A percentile compares a stretch with the other conserved stretches of the same genome.
These are phyloP conservation scores for Dicrostonyx torquatus DNA, from an alignment of 2,797 vertebrate genomes.

Conservation along the genomic window DNA sequence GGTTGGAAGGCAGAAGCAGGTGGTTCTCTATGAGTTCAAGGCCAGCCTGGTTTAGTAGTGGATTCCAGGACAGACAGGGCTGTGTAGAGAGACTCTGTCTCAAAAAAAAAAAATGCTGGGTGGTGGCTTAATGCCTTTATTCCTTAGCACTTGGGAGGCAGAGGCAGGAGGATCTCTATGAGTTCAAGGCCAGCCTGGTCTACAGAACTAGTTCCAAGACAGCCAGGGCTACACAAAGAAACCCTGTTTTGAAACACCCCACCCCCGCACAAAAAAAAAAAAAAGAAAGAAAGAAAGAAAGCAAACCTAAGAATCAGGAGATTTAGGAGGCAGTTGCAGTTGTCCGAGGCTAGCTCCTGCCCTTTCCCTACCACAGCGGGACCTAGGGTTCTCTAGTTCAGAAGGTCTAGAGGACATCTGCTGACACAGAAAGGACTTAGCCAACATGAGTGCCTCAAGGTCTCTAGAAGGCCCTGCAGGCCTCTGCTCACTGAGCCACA, in stretches of 20 bases:
- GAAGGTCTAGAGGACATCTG: neutral
- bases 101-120: neutral
- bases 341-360: neutral
- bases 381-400: neutral
- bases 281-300: too few species aligned
- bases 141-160: too few species aligned
- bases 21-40: neutral
- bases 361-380: neutral
- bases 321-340: too few species aligned
- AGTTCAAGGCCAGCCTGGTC: too few species aligned
- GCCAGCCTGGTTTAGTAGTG: neutral
- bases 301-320: neutral
- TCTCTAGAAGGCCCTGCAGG: neutral
- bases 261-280: neutral
- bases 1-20: neutral
- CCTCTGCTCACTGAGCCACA: neutral
- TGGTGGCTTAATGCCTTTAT: too few species aligned
- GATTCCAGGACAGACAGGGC: neutral
- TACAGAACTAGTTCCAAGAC: neutral
- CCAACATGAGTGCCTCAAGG: rapidly evolving
- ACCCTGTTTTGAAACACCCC: too few species aligned
- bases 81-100: neutral
- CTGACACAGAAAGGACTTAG: neutral
- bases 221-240: neutral
- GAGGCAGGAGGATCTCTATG: too few species aligned